phyloP scores from a whole-genome alignment of 2,797 vertebrate genomes.

The Setipinna tenuifilis region DNA sequence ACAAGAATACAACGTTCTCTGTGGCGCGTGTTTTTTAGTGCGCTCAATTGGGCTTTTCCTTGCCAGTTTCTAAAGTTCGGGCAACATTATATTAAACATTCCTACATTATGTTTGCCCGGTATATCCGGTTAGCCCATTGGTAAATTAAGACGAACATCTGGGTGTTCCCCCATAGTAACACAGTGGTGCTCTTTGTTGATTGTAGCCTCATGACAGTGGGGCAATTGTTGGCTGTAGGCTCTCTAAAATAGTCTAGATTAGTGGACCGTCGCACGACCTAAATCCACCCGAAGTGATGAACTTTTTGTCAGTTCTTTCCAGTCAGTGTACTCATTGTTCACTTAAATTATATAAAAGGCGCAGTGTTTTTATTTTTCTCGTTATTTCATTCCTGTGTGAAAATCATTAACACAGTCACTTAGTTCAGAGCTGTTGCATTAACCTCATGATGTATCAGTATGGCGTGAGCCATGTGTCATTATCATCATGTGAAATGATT shows the following conservation, averaged over 20 bases:
- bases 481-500: too few relatives aligned
- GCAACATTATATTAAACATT: neutral
- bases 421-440: too few relatives aligned
- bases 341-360: too few relatives aligned
- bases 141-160: conserved; percentile 29
- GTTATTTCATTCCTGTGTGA: neutral
- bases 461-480: too few relatives aligned
- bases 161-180: conserved; percentile 39
- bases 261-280: conserved; percentile 39
- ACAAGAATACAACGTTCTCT: neutral
- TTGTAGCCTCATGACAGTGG: conserved; percentile 67
- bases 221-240: conserved; percentile 60
- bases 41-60: neutral
- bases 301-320: conserved; percentile 37
- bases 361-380: neutral
- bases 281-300: conserved; percentile 18
- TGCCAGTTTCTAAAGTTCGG: neutral
- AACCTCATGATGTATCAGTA: too few relatives aligned
- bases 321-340: conserved; percentile 37
- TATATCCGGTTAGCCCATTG: neutral
- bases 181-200: conserved; percentile 73
- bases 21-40: neutral
- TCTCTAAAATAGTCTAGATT: conserved; percentile 54
- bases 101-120: neutral
- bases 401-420: neutral